A percentile compares a stretch with the other conserved stretches of the same genome.
These are phyloP conservation scores for Anhinga anhinga DNA, from an alignment of 2,113 vertebrate species.

Conservation along the genomic window DNA sequence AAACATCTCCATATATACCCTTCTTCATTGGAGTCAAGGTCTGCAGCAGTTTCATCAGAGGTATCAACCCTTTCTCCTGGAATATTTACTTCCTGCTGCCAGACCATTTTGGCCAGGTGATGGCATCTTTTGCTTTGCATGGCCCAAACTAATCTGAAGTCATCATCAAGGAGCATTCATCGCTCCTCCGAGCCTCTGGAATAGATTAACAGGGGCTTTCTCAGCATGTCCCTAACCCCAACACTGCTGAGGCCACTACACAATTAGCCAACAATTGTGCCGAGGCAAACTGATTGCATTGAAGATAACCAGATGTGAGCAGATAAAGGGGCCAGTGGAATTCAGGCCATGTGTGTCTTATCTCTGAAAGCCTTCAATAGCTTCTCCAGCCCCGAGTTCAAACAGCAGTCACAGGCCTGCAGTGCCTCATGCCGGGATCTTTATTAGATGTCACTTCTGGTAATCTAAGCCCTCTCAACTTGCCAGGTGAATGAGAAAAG, in stretches of 20 bases:
- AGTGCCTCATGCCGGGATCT: neutral
- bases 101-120: neutral
- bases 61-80: neutral
- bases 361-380: neutral
- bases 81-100: neutral
- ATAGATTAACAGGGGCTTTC: neutral
- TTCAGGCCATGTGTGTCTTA: neutral
- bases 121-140: neutral
- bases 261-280: neutral
- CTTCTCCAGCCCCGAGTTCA: neutral
- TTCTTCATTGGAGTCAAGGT: neutral
- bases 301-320: constrained; percentile 47
- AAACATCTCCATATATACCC: neutral
- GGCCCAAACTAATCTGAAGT: neutral
- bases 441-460: neutral
- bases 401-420: neutral
- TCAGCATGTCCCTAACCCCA: neutral
- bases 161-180: neutral
- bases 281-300: neutral
- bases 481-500: neutral
- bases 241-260: neutral
- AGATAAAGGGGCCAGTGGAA: neutral
- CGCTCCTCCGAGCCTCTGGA: neutral
- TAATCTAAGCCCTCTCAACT: neutral
- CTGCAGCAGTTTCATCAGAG: neutral